Conservation (phyloP, 2,888 invertebrate genomes). For the Andrena fulva region DNA sequence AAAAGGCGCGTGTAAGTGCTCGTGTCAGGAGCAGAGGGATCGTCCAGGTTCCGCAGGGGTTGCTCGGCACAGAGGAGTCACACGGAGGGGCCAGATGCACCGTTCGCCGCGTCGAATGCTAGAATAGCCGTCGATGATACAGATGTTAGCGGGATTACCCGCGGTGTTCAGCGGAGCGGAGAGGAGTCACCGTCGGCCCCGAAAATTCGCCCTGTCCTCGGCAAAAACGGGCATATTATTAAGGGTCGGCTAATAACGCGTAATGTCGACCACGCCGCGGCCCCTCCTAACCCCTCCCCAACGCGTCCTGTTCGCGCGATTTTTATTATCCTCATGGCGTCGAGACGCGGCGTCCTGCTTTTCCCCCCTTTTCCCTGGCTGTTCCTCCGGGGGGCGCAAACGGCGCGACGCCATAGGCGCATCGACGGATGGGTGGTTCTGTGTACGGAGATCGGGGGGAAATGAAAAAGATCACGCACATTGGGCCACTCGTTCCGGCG, state of each 20-base stretch:
- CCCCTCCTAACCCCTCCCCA: not conserved
- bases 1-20: not conserved
- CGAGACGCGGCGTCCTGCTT: constrained; percentile 11
- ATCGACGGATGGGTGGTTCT: constrained; percentile 45
- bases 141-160: constrained; percentile 79
- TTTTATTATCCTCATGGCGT: constrained; percentile 54
- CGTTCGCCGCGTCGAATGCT: constrained; percentile 69
- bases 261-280: constrained; percentile 75
- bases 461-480: constrained; percentile 62
- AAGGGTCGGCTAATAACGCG: constrained; percentile 82
- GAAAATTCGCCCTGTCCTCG: constrained; percentile 23
- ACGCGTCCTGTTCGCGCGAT: constrained; percentile 27
- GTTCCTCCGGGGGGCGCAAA: constrained; percentile 1
- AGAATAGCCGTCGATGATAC: constrained; percentile 81
- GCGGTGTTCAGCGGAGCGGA: constrained; percentile 65
- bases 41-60: constrained; percentile 1
- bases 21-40: not conserved
- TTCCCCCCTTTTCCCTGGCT: not conserved
- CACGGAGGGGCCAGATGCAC: constrained; percentile 76
- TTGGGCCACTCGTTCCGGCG: constrained; percentile 67
- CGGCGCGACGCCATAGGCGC: constrained; percentile 71
- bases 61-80: not conserved
- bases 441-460: constrained; percentile 29
- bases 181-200: constrained; percentile 58
- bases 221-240: constrained; percentile 73